These are phyloP conservation scores for Erannis defoliaria DNA, from an alignment of 2,888 invertebrate genomes.

Conservation along the genomic window DNA sequence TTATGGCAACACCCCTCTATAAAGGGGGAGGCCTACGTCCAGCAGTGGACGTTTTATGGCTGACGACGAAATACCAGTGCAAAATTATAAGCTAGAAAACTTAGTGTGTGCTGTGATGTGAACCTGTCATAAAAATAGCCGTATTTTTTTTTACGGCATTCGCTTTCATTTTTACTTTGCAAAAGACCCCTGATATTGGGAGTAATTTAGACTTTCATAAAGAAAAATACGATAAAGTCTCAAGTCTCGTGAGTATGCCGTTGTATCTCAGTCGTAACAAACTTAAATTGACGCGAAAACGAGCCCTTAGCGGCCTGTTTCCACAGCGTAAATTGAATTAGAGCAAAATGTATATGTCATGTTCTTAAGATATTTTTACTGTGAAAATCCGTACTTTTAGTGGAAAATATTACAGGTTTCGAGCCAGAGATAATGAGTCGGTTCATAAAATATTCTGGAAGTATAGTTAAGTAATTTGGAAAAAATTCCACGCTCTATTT, in stretches of 20 bases:
- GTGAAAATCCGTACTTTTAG: slow-evolving; percentile 16
- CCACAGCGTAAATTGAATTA: slow-evolving; percentile 38
- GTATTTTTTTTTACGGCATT: not conserved
- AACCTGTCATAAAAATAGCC: slow-evolving; percentile 2
- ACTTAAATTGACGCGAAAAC: slow-evolving; percentile 43
- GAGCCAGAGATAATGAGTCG: slow-evolving; percentile 24
- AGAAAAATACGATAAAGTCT: slow-evolving; percentile 41
- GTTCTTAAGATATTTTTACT: slow-evolving; percentile 19
- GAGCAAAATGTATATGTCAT: slow-evolving; percentile 32
- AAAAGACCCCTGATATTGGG: slow-evolving; percentile 37
- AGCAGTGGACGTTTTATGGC: too few species aligned
- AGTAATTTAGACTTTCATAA: slow-evolving; percentile 38
- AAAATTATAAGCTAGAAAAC: not conserved
- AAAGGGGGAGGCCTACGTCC: too few species aligned
- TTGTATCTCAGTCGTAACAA: slow-evolving; percentile 34
- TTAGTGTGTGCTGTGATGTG: not conserved
- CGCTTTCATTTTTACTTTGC: slow-evolving; percentile 31
- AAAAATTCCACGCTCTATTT: slow-evolving; percentile 11
- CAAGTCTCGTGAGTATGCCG: slow-evolving; percentile 31
- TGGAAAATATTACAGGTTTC: not conserved
- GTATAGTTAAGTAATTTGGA: slow-evolving; percentile 18
- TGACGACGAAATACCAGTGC: not conserved
- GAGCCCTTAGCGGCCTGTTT: slow-evolving; percentile 34
- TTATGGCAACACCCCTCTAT: too few species aligned
- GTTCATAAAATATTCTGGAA: slow-evolving; percentile 31